Conservation (phyloP, 2,113 vertebrate species). For the Ornithorhynchus anatinus region DNA sequence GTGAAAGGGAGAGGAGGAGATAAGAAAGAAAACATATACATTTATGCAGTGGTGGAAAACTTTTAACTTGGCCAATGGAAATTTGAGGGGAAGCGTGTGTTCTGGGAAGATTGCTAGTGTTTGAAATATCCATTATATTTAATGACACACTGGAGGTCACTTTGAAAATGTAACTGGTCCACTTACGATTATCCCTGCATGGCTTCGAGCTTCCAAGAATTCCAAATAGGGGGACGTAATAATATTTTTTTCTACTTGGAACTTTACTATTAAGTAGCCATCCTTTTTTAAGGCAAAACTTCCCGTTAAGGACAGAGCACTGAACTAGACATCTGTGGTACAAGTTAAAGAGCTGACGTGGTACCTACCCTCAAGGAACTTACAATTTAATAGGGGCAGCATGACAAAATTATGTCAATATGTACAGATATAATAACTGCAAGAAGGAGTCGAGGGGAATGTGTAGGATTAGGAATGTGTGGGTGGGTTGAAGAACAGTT, state of each 20-base stretch:
- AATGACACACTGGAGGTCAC: not conserved
- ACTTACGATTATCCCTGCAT: not conserved
- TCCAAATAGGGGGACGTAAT: not conserved
- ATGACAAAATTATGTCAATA: too few species aligned
- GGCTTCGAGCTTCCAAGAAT: not conserved
- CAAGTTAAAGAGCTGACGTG: too few species aligned
- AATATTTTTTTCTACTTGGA: not conserved
- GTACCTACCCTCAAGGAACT: too few species aligned
- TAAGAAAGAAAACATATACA: not conserved
- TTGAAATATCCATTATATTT: not conserved
- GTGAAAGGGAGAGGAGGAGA: not conserved
- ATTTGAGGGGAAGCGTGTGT: not conserved
- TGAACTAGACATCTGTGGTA: too few species aligned
- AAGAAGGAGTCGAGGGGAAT: too few species aligned
- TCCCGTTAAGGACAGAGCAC: too few species aligned
- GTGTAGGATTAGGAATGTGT: too few species aligned
- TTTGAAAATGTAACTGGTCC: not conserved
- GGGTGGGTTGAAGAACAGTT: too few species aligned
- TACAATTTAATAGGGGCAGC: too few species aligned
- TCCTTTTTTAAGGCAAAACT: too few species aligned
- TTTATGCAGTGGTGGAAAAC: not conserved
- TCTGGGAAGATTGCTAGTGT: not conserved
- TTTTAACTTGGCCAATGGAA: not conserved
- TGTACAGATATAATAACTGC: too few species aligned
- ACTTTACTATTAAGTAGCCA: not conserved